These are phyloP conservation scores for Erpornis zantholeuca DNA, from an alignment of 2,113 vertebrate genomes.

Conservation along the genomic window DNA sequence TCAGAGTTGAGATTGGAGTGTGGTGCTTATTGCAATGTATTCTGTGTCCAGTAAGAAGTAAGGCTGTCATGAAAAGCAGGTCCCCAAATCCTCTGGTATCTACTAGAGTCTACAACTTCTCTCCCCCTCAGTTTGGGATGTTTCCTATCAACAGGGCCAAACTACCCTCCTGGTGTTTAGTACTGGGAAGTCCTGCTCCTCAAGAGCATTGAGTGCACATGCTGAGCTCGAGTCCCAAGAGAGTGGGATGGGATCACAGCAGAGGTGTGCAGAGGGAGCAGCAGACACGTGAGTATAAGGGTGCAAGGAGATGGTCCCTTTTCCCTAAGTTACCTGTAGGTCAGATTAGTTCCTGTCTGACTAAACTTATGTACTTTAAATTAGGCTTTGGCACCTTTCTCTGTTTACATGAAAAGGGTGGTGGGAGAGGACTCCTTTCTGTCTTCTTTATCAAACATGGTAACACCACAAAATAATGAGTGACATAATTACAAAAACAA, in stretches of 20 bases:
- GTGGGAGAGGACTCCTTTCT: background rate
- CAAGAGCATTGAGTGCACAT: background rate
- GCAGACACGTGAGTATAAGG: fast-evolving
- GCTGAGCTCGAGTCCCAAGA: background rate
- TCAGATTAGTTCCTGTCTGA: background rate
- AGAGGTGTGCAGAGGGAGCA: background rate
- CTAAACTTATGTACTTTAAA: background rate
- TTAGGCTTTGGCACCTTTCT: background rate
- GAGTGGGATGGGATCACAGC: background rate
- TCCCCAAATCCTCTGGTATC: background rate
- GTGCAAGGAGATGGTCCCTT: background rate
- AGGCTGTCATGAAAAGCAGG: background rate
- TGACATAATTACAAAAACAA: background rate
- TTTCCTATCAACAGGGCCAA: background rate
- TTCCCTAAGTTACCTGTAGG: background rate
- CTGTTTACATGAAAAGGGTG: background rate
- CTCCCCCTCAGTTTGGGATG: background rate
- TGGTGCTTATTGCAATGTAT: background rate
- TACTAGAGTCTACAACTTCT: background rate
- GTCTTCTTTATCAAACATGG: background rate
- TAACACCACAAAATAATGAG: background rate
- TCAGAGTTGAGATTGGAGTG: background rate
- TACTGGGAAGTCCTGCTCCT: background rate
- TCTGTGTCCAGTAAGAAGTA: background rate
- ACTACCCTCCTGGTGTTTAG: background rate